Percentiles rank a stretch among this genome's conserved stretches.
These are phyloP conservation scores for Nasonia longicornis DNA, from an alignment of 1,140 invertebrate genomes.

Conservation along the genomic window DNA sequence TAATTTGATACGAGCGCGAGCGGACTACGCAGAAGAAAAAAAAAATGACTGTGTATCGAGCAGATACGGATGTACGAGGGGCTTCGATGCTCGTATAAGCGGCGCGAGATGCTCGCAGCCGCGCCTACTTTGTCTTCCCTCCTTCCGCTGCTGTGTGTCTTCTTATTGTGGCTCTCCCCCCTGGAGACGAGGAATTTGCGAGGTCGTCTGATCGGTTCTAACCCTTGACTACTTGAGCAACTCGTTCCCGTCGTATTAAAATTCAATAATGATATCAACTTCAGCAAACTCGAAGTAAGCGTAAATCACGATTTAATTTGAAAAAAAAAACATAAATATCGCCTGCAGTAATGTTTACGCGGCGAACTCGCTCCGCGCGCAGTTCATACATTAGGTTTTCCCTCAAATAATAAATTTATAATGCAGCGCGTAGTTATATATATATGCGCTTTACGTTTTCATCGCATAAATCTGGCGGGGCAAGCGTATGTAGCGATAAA, in stretches of 20 bases:
- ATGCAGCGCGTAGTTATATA: constrained; percentile 49
- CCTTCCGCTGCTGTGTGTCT: background rate
- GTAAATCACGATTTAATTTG: background rate
- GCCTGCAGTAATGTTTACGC: constrained; percentile 17
- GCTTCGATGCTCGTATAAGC: constrained; percentile 55
- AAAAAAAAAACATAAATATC: constrained; percentile 1
- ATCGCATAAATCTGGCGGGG: constrained; percentile 65
- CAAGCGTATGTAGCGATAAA: constrained; percentile 65
- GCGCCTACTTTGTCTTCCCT: constrained; percentile 48
- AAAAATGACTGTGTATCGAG: constrained; percentile 45
- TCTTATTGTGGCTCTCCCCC: background rate
- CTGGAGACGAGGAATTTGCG: background rate
- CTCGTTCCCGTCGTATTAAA: too few relatives aligned
- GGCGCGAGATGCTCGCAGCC: constrained; percentile 58
- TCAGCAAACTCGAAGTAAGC: too few relatives aligned
- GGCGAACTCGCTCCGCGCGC: background rate
- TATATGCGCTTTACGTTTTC: constrained; percentile 64
- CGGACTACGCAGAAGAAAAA: constrained; percentile 61
- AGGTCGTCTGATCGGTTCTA: too few relatives aligned
- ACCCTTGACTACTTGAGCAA: too few relatives aligned
- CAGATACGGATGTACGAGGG: constrained; percentile 40
- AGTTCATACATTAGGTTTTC: constrained; percentile 42
- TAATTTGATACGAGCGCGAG: constrained; percentile 65
- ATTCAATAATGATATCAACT: too few relatives aligned
- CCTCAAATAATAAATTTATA: constrained; percentile 55